Base-by-base conservation (phyloP, 2,113 vertebrate species). In the Arothron firmamentum region DNA sequence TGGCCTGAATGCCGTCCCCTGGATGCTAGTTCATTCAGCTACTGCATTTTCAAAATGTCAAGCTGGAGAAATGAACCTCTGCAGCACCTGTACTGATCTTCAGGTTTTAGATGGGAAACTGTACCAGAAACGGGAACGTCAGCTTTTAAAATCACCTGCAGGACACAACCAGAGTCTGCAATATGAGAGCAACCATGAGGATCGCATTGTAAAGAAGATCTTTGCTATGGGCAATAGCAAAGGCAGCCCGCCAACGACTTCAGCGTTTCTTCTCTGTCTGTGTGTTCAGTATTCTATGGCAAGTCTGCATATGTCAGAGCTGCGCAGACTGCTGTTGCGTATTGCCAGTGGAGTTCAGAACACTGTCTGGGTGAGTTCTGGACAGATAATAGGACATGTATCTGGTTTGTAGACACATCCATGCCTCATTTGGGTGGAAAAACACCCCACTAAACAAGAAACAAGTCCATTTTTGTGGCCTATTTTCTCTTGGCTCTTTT, bases 271-370 rank as follows among this genome's bases (percentile, higher is more conserved):
- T 70, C 67, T 93, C 56, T 84, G 88, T 49, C 38, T 88, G 59
- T 91, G 89, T 59, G 19, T 91, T 51, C 90, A 91, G 78, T 70
- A 82, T 42, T 89, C 90, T 0, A 74, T 90, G 6, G 63, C 74
- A 1, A 51, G 65, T 46, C 87, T 85, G 46, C 76, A 72, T 2
- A 82, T 76, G 3, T 74, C 89, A 3, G 84, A 88, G 53, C 82
- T 92, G 12, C 86, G 91, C 16, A 77, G 86, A 17, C 87, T 93
- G 13, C 79, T 93, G 60, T 77, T 93, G 57, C 82, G 80, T 1
- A 84, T 87, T 14, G 89, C 92, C 19, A 81, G 79, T n/a, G 58
- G 79, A 59, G 80, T 91, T 45, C 91, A 93, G 75, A 85, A 60
- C 3, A 62, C 65, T 6, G 64, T 90, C 52, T 90, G 90, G 91